Conservation (phyloP, 2,888 invertebrate genomes). For the Acanthopleura granulata region DNA sequence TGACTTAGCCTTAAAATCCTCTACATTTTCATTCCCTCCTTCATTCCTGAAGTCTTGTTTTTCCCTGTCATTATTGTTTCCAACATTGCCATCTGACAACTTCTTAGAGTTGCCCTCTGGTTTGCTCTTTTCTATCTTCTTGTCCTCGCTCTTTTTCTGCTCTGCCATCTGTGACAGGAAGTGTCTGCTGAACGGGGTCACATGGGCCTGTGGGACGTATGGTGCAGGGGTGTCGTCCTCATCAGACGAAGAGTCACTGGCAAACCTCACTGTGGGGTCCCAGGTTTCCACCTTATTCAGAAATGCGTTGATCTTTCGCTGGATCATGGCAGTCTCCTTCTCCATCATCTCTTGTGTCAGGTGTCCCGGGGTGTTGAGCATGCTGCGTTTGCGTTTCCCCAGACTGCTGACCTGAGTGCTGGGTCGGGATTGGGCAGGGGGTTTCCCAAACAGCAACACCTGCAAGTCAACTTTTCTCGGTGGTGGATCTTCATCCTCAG, state of each 20-base stretch:
- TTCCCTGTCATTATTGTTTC: conserved; percentile 21
- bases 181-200: conserved; percentile 12
- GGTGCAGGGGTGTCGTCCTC: background rate
- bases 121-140: background rate
- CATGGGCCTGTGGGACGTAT: background rate
- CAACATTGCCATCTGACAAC: conserved; percentile 16
- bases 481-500: conserved; percentile 39
- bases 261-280: background rate
- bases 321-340: conserved; percentile 25
- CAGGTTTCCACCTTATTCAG: conserved; percentile 19
- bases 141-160: background rate
- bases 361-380: conserved; percentile 7
- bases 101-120: background rate
- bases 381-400: background rate
- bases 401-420: background rate
- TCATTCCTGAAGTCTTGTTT: background rate
- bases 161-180: conserved; percentile 20
- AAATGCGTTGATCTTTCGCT: conserved; percentile 27
- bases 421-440: conserved; percentile 10
- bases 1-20: background rate
- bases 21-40: background rate
- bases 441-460: conserved; percentile 43
- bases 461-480: conserved; percentile 49
- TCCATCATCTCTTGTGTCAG: conserved; percentile 28
- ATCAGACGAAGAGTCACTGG: background rate